Percentiles rank a stretch among this genome's conserved stretches.
These are phyloP conservation scores for Camponotus pennsylvanicus DNA, from an alignment of 1,140 invertebrate genomes.

Conservation along the genomic window DNA sequence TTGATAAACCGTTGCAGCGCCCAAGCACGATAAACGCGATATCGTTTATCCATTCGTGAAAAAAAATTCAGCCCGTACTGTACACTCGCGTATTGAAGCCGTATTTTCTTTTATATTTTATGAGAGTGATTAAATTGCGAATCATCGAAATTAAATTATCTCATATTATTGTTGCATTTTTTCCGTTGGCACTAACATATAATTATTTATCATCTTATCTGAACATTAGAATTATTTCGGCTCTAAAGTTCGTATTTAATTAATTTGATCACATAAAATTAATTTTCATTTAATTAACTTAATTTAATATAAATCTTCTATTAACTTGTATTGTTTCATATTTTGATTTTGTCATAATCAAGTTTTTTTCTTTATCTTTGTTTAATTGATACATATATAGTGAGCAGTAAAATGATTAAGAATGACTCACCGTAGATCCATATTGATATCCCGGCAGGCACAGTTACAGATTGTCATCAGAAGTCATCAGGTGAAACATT, in stretches of 20 bases:
- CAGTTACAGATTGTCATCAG: background rate
- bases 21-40: slow-evolving; percentile 77
- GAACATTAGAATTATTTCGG: background rate
- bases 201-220: background rate
- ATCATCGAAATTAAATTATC: slow-evolving; percentile 4
- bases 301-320: background rate
- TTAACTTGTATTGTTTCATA: background rate
- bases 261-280: background rate
- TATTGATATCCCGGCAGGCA: background rate
- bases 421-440: background rate
- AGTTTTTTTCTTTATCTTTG: background rate
- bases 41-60: slow-evolving; percentile 51
- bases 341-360: background rate
- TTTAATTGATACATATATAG: background rate
- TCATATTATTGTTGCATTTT: background rate
- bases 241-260: background rate
- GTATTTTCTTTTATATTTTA: slow-evolving; percentile 1
- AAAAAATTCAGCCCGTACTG: background rate
- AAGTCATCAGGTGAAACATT: background rate
- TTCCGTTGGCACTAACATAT: background rate
- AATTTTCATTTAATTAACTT: background rate
- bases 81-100: background rate
- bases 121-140: slow-evolving; percentile 9
- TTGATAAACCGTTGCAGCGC: slow-evolving; percentile 81
- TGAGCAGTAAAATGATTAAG: background rate